Evolutionary conservation across 2,888 invertebrate genomes (phyloP).

Genomic region (Shargacucullia verbasci): DNA sequence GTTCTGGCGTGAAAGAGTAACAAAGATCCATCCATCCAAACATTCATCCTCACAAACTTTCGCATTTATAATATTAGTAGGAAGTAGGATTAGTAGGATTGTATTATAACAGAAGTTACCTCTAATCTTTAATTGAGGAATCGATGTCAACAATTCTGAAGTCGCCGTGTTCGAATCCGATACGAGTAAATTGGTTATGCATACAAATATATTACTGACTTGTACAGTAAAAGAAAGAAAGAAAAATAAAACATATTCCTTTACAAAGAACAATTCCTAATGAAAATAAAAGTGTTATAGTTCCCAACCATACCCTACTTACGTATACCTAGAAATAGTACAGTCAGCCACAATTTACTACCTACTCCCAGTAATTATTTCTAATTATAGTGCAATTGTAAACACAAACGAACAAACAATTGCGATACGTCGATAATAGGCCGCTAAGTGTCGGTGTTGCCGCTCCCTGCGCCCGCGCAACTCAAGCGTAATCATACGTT

Average conservation of each 20-base stretch:
- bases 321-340: conserved; percentile 19
- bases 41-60: too few relatives aligned
- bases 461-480: conserved; percentile 47
- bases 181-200: too few relatives aligned
- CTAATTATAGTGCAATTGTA: conserved; percentile 61
- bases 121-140: too few relatives aligned
- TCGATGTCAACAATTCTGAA: too few relatives aligned
- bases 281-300: conserved; percentile 21
- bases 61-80: too few relatives aligned
- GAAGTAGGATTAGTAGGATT: too few relatives aligned
- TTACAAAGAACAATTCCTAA: too few relatives aligned
- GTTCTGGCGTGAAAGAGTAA: too few relatives aligned
- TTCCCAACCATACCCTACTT: conserved; percentile 12
- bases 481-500: conserved; percentile 58
- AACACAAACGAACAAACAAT: conserved; percentile 62
- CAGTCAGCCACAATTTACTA: conserved; percentile 45
- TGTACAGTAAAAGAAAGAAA: background rate
- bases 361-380: conserved; percentile 53
- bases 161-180: too few relatives aligned
- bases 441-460: conserved; percentile 60
- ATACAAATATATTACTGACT: too few relatives aligned
- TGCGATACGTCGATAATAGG: conserved; percentile 67
- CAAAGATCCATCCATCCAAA: too few relatives aligned
- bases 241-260: background rate
- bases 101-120: too few relatives aligned